Evolutionary conservation across 2,113 vertebrate genomes (phyloP), one percentile per base, ranked within the genome.

Genomic region (Oxygymnocypris stewartii): DNA sequence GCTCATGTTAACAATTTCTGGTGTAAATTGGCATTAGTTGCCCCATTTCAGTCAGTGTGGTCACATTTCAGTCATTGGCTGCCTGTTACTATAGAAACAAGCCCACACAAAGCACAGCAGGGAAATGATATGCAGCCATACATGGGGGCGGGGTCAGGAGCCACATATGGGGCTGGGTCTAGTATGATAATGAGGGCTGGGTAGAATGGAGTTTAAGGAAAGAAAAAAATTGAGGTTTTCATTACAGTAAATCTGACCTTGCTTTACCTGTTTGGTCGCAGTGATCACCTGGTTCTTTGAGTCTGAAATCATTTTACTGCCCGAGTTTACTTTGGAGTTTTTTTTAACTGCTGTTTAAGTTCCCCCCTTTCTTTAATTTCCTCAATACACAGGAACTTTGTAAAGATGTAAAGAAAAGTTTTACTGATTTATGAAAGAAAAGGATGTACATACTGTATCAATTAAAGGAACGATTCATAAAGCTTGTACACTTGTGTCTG

Each of bases 371-470:
- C 31, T 88, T 90, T 96, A 82, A 92, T 93, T 95, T 94, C 85
- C 93, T 94, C 92, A 91, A 91, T 93, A 93, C 92, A 95, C 91
- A 92, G 94, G 94, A 96, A 96, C 91, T 93, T 91, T 96, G 95
- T 96, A 96, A 94, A 96, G 95, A 93, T 96, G 95, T 95, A 96
- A 97, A 96, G 95, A 95, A 94, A 95, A 90, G 91, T 93, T 94
- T 93, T 94, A 94, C 94, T 96, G 96, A 96, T 96, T 95, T 94
- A 94, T 93, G 96, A 95, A 95, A 95, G 95, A 94, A 95, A 95
- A 94, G 96, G 95, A 94, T 98, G 96, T 97, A 97, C 94, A 98
- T 96, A 96, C 90, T 96, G 96, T 96, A 96, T 91, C 92, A 93
- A 96, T 96, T 94, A 95, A 96, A 96, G 94, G 93, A 91, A 95